Base-by-base conservation (phyloP, 1,140 invertebrate genomes). In the Orius insidiosus region DNA sequence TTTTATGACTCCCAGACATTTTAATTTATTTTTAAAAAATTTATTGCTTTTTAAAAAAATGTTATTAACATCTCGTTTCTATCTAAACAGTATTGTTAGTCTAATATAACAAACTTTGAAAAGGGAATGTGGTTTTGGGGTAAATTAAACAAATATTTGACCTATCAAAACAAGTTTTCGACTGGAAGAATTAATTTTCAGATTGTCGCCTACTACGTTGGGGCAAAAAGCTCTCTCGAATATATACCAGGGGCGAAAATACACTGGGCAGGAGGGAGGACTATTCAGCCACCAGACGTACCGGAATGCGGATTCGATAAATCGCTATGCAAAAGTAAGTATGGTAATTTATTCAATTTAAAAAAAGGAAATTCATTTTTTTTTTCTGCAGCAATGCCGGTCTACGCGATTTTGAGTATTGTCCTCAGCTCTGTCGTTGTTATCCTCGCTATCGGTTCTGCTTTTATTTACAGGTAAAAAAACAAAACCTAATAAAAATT, bases 231-330 rank as follows among this genome's bases (percentile, higher is more conserved):
- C 50, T 71, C 78, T 1, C 63, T 85, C 35, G 72, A 79, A 47
- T 79, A 78, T 46, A 71, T 83, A 1, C 60, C 65, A 5, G 74
- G 71, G 6, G 75, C 75, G 45, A 67, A 67, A 9, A 93, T 94
- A 34, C 77, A 90, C 59, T 94, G 90, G 89, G 76, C 88, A 2
- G 86, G 88, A 8, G 77, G 76, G 0, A 64, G 76, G 13, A 68
- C 65, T 1, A 65, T 65, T 2, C 77, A 82, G 2, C 88, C 88
- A 0, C 73, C 75, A 0, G 88, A 94, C 64, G 83, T 76, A 1
- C 90, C 89, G 0, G 67, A 66, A 32, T 98, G 93, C 63, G 93
- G 93, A 33, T 97, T 87, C 61, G 90, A 97, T 60, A 77, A 79
- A 16, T 80, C 84, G 0, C 72, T 89, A 39, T 98, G 92, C 60